Evolutionary conservation across 2,113 vertebrate genomes (phyloP), one percentile per base, ranked within the genome.

Genomic region (Hirundichthys speculiger): DNA sequence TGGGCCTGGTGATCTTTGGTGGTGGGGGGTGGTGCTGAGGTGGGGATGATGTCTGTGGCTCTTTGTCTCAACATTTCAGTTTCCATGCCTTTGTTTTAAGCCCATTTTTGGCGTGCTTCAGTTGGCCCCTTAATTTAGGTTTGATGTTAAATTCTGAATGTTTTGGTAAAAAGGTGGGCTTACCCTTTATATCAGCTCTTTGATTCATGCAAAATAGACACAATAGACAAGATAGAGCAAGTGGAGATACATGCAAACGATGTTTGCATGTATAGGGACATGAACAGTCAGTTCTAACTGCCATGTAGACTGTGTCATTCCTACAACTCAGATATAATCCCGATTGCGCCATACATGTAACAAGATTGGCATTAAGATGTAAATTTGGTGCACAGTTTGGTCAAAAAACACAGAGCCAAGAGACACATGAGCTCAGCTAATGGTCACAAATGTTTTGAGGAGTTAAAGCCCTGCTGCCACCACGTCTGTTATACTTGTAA

Each of bases 1-100:
- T 93, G 92, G 88, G 64, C 89, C 70, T 79, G 80, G 69, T 64
- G 83, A 65, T 77, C 77, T 65, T 43, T 65, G 62, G 50, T 84
- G 76, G 65, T 67, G 50, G 65, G 69, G 65, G 62, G 56, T 72
- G 65, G 57, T 72, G 64, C 50, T 71, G 52, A 25, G 25, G 42
- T 47, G 49, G 25, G 13, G 24, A 30, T 22, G 14, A 27, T 55
- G 18, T 63, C 21, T 54, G 1, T 27, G 24, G 63, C 20, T 73
- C n/a, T 52, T 39, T 76, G 43, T 69, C 60, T 30, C 21, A 53
- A 18, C 57, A 34, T 41, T 69, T 61, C 16, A 22, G 10, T 19
- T 49, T 60, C 25, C 58, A 34, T 51, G 12, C 38, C 11, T 18
- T 45, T 53, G 21, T 63, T 65, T 63, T 2, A n/a, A 46, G 12